Conservation (phyloP, 30 jellyfish, hydroid and myxozoan species). For the Turritopsis rubra region DNA sequence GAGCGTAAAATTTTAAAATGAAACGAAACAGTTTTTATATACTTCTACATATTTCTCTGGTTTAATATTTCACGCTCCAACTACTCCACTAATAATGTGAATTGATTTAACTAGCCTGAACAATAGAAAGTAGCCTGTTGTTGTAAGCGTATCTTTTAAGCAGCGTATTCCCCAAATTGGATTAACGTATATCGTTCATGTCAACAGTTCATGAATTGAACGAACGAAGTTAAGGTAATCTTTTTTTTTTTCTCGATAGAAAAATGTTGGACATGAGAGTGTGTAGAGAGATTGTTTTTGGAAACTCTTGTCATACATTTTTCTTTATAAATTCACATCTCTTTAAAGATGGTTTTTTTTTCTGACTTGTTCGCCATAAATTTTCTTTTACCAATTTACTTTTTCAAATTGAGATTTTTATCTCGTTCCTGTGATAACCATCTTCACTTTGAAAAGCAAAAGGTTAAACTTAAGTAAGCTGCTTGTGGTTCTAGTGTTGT, state of each 20-base stretch:
- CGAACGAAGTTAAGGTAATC: not conserved
- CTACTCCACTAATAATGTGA: not conserved
- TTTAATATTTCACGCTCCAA: not conserved
- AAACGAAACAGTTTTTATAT: too few species aligned
- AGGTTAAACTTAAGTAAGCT: not conserved
- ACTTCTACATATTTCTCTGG: not conserved
- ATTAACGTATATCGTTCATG: not conserved
- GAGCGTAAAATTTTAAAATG: too few species aligned
- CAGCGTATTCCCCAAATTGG: not conserved
- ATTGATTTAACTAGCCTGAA: not conserved
- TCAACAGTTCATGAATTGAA: not conserved
- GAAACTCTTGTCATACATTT: not conserved
- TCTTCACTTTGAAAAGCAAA: not conserved
- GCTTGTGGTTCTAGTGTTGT: not conserved
- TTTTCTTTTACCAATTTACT: too few species aligned
- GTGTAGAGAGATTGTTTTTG: not conserved
- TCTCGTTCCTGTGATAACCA: not conserved
- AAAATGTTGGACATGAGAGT: not conserved
- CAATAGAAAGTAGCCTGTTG: not conserved
- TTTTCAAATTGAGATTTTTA: not conserved
- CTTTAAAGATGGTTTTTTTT: not conserved
- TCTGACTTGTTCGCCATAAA: not conserved
- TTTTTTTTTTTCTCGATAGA: not conserved
- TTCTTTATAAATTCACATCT: not conserved
- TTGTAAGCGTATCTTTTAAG: not conserved